These are phyloP conservation scores for Zaprionus nigranus DNA, from an alignment of 1,140 invertebrate species.

Conservation along the genomic window DNA sequence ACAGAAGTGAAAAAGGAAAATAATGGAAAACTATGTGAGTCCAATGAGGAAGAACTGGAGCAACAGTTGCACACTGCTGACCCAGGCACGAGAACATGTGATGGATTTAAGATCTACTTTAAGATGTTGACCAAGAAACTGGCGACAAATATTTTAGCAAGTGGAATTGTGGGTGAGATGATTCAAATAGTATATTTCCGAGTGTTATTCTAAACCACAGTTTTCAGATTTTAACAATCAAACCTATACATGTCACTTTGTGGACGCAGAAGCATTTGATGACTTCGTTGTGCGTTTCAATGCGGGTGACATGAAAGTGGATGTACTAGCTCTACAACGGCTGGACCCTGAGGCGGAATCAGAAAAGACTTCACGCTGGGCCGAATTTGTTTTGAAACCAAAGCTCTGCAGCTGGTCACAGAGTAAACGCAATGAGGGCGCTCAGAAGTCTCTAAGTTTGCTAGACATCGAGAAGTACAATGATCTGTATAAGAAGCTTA, in stretches of 20 bases:
- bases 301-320: constrained; percentile 25
- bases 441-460: constrained; percentile 87
- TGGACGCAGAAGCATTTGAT: constrained; percentile 31
- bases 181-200: no score
- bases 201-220: background rate
- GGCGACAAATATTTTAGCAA: constrained; percentile 53
- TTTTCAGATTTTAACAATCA: constrained; percentile 50
- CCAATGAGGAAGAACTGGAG: constrained; percentile 49
- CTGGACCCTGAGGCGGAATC: background rate
- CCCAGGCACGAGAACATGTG: constrained; percentile 20
- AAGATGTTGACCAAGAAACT: constrained; percentile 75
- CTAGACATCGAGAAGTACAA: constrained; percentile 90
- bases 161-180: constrained; percentile 57
- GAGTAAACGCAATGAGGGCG: constrained; percentile 25
- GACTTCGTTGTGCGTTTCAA: constrained; percentile 50
- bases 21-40: constrained; percentile 30
- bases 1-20: constrained; percentile 49
- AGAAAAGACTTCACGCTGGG: constrained; percentile 35
- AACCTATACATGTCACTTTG: constrained; percentile 60
- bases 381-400: constrained; percentile 50
- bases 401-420: constrained; percentile 63
- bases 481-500: constrained; percentile 90
- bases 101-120: constrained; percentile 55
- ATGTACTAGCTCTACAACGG: background rate
- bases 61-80: constrained; percentile 7